Percentiles rank a stretch among this genome's conserved stretches.
Evolutionary conservation across 2,888 invertebrate species (phyloP).

Genomic region (Buathra laborator): DNA sequence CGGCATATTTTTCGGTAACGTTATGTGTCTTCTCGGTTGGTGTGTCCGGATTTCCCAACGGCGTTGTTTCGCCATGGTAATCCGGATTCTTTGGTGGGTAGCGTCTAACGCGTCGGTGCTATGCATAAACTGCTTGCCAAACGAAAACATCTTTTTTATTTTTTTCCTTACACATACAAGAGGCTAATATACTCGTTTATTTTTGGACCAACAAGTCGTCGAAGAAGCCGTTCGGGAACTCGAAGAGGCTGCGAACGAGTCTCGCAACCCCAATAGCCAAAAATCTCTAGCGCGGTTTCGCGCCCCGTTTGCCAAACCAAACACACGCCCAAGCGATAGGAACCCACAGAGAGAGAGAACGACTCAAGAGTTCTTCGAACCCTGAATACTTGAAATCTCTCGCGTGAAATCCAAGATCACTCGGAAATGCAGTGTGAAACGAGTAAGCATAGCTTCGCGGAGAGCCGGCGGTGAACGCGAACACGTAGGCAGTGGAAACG

Average conservation of each 20-base stretch:
- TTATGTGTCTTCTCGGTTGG: constrained; percentile 18
- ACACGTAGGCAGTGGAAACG: background rate
- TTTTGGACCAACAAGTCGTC: background rate
- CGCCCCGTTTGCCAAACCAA: constrained; percentile 38
- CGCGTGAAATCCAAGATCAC: constrained; percentile 10
- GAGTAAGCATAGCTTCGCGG: background rate
- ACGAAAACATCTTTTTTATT: background rate
- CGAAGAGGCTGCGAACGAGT: background rate
- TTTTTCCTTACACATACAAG: background rate
- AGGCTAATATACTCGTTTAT: background rate
- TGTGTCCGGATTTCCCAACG: constrained; percentile 61
- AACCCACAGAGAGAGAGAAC: background rate
- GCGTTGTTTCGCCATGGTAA: constrained; percentile 61
- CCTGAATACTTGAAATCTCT: background rate
- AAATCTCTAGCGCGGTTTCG: constrained; percentile 38
- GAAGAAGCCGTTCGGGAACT: background rate
- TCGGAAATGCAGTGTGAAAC: background rate
- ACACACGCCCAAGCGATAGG: constrained; percentile 2
- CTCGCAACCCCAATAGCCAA: background rate
- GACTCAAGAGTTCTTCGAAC: background rate
- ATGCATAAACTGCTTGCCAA: constrained; percentile 1
- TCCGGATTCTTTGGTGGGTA: constrained; percentile 28
- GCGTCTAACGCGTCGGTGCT: background rate
- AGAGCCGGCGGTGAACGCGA: background rate
- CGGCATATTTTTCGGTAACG: constrained; percentile 54